phyloP scores from a whole-genome alignment of 2,113 vertebrate species.

The Aegithalos caudatus region DNA sequence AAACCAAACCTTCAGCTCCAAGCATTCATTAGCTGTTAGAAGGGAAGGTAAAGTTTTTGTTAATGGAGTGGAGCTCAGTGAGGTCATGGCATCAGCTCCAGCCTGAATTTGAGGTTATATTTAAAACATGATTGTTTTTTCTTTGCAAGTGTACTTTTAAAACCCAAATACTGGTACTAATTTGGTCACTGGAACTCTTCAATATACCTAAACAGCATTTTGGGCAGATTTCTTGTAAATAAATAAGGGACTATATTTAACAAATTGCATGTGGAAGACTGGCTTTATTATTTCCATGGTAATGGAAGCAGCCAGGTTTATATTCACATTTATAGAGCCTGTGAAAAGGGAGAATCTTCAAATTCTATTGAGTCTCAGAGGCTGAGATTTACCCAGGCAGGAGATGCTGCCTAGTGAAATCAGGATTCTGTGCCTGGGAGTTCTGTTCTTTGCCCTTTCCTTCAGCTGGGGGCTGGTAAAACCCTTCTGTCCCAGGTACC shows the following conservation, averaged over 20 bases:
- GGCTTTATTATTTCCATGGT: neutral
- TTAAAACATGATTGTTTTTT: neutral
- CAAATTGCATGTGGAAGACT: neutral
- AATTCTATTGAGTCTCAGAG: neutral
- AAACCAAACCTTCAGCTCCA: neutral
- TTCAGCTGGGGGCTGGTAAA: neutral
- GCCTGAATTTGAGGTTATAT: neutral
- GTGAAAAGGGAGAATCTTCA: neutral
- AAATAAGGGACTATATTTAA: neutral
- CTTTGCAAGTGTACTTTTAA: neutral
- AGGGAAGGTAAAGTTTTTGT: neutral
- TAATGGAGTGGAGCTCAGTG: neutral
- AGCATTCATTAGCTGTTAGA: neutral
- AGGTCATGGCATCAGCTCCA: neutral
- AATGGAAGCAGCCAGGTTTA: neutral
- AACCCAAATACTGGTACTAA: neutral
- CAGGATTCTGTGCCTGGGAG: neutral
- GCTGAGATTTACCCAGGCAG: neutral
- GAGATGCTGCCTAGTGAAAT: neutral
- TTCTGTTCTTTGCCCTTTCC: neutral
- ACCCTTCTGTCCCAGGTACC: neutral
- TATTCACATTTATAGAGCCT: neutral
- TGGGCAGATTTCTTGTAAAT: neutral
- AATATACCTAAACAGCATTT: neutral
- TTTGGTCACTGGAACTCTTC: neutral